These are phyloP conservation scores for Cordylochernes scorpioides DNA, from an alignment of 2,888 invertebrate species.

Conservation along the genomic window DNA sequence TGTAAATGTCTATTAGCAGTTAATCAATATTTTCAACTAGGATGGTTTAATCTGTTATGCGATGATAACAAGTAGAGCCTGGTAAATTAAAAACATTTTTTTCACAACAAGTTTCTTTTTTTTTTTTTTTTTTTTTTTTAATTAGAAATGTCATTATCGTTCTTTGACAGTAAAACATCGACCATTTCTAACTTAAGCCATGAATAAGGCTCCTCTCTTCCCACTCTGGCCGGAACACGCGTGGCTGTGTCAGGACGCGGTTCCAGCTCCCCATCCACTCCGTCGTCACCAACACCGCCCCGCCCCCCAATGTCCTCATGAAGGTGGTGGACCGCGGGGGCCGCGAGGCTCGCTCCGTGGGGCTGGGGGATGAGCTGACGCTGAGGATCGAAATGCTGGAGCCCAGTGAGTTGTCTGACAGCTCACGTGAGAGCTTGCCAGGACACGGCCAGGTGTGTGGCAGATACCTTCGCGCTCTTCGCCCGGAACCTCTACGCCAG, in stretches of 20 bases:
- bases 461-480: slow-evolving; percentile 23
- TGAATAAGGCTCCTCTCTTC: too few relatives aligned
- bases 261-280: slow-evolving; percentile 22
- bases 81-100: not conserved
- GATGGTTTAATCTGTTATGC: too few relatives aligned
- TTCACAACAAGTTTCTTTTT: not conserved
- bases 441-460: not conserved
- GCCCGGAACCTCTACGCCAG: slow-evolving; percentile 25
- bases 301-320: slow-evolving; percentile 25
- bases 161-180: too few relatives aligned
- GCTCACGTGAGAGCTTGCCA: not conserved
- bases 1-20: too few relatives aligned
- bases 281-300: slow-evolving; percentile 25
- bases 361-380: slow-evolving; percentile 23
- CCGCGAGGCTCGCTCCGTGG: slow-evolving; percentile 23
- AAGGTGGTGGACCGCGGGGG: slow-evolving; percentile 22
- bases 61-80: not conserved
- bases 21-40: too few relatives aligned
- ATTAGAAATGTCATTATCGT: too few relatives aligned
- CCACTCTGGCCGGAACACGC: too few relatives aligned
- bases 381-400: slow-evolving; percentile 24
- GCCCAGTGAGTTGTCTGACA: slow-evolving; percentile 16
- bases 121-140: slow-evolving; percentile 1
- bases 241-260: slow-evolving; percentile 19
- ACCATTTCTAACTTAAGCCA: too few relatives aligned